Conservation (phyloP, 2,113 vertebrate genomes). For the Gnathonemus longibarbis region DNA sequence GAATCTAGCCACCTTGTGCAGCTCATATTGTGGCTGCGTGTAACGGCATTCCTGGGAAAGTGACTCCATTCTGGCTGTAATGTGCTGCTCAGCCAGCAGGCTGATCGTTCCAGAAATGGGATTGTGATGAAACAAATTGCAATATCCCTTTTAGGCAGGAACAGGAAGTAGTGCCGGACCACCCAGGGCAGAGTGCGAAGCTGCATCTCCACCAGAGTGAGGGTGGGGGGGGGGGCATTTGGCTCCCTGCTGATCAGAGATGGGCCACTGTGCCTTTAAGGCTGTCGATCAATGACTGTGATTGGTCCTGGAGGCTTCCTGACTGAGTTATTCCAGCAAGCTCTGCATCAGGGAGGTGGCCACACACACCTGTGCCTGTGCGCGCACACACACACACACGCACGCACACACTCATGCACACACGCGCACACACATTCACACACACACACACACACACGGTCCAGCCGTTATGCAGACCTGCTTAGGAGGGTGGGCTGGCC, state of each 20-base stretch:
- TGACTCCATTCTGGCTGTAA: background rate
- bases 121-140: conserved; percentile 30
- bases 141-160: conserved; percentile 15
- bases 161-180: background rate
- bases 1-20: background rate
- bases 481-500: background rate
- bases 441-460: background rate
- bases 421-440: background rate
- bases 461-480: conserved; percentile 22
- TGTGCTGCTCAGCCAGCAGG: background rate
- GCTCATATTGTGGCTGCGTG: background rate
- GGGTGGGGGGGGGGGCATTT: conserved; percentile 14
- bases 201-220: conserved; percentile 69
- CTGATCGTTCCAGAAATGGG: conserved; percentile 4
- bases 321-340: background rate
- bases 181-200: conserved; percentile 19
- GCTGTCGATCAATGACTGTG: background rate
- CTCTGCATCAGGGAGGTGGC: background rate
- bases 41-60: background rate
- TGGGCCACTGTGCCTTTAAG: background rate
- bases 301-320: background rate
- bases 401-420: background rate
- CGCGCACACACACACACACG: background rate
- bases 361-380: background rate
- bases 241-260: background rate